Evolutionary conservation across 2,797 vertebrate species (phyloP).

Genomic region (Gadopsis bispinosus): DNA sequence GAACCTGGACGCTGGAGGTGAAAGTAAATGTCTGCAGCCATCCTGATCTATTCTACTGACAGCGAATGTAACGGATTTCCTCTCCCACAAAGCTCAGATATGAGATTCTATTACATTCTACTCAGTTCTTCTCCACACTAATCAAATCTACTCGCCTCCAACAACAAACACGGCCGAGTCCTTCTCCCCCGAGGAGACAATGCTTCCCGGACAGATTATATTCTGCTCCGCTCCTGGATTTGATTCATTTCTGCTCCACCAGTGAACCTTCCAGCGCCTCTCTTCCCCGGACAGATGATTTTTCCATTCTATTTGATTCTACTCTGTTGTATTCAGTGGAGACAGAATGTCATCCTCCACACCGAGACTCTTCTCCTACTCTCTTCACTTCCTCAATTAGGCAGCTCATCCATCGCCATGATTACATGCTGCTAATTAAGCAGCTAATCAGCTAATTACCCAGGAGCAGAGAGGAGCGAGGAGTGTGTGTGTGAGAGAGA

Average conservation of each 20-base stretch:
- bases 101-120: slow-evolving; percentile 6
- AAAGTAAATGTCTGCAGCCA: background rate
- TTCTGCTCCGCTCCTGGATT: slow-evolving; percentile 14
- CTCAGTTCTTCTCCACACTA: slow-evolving; percentile 1
- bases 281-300: slow-evolving; percentile 29
- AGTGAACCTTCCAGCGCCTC: slow-evolving; percentile 9
- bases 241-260: slow-evolving; percentile 36
- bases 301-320: slow-evolving; percentile 30
- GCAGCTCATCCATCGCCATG: slow-evolving; percentile 78
- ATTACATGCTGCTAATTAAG: slow-evolving; percentile 83
- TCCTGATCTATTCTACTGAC: background rate
- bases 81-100: slow-evolving; percentile 3
- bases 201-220: slow-evolving; percentile 18
- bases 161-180: slow-evolving; percentile 15
- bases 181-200: background rate
- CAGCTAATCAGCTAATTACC: slow-evolving; percentile 85
- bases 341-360: slow-evolving; percentile 62
- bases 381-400: slow-evolving; percentile 78
- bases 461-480: slow-evolving; percentile 68
- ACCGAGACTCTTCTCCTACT: slow-evolving; percentile 53
- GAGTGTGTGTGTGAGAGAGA: slow-evolving; percentile 15
- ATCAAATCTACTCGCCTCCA: slow-evolving; percentile 19
- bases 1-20: background rate
- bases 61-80: background rate
- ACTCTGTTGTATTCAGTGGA: slow-evolving; percentile 36